Evolutionary conservation across 1,140 invertebrate species (phyloP), one percentile per base, ranked within the genome.

Genomic region (Bursaphelenchus mucronatus): DNA sequence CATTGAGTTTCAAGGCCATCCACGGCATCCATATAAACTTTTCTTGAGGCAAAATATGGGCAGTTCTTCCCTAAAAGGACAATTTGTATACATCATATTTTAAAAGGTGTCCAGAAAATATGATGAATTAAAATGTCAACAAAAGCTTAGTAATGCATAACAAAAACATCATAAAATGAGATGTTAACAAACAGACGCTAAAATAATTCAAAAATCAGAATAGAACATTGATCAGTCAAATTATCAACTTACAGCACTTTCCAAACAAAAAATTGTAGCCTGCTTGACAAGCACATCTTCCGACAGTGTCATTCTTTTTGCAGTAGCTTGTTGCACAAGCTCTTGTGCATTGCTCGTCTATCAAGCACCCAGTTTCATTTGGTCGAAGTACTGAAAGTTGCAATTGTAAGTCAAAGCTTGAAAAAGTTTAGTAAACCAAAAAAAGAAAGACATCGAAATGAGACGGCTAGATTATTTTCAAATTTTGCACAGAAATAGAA

Each of bases 301-400:
- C 56, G 9, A 63, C 72, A 17, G 19, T 58, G 43, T 66, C 61
- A 8, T 52, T 53, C 39, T 53, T 39, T 50, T 77, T 70, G 53
- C 74, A 76, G 47, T 75, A 67, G 13, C 73, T 76, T 15, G 71
- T 65, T 17, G 70, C 70, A 55, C 74, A 76, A 39, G 74, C 74
- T 52, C 73, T 30, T 45, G 64, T 68, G 56, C 74, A 76, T 59
- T 76, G 74, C 30, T 76, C 74, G 15, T 76, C 69, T 17, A 76
- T 53, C 19, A 76, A 21, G 56, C 74, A 76, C 49, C 69, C 71
- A 0, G 74, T 76, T 64, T 76, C 74, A 56, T 76, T 76, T 17
- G 74, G 74, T 63, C 75, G 74, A 15, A 75, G 53, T 8, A 68
- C 73, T 75, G 41, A 71, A 70, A 69, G 3, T 30, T 30, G 3